Evolutionary conservation across 2,113 vertebrate genomes (phyloP).

Genomic region (Enhydra lutris): DNA sequence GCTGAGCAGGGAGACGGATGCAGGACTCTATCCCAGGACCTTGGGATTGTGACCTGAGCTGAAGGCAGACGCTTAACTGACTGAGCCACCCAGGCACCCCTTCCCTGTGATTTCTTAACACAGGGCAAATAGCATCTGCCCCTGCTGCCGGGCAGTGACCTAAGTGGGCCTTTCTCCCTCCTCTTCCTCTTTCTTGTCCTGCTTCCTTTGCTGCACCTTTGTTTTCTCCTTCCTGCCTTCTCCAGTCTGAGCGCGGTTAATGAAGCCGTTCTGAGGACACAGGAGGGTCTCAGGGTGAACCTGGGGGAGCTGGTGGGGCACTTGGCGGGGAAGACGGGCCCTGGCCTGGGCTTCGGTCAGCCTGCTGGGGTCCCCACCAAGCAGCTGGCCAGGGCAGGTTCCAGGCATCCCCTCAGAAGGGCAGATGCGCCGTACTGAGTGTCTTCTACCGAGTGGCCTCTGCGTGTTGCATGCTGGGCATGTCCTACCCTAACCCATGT

Average conservation of each 20-base stretch:
- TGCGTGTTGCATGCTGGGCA: rapidly evolving
- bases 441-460: not conserved
- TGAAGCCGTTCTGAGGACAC: not conserved
- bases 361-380: not conserved
- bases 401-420: not conserved
- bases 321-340: too few relatives aligned
- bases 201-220: not conserved
- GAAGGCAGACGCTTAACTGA: too few relatives aligned
- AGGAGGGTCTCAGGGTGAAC: not conserved
- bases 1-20: too few relatives aligned
- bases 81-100: too few relatives aligned
- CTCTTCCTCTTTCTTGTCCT: not conserved
- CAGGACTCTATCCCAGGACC: too few relatives aligned
- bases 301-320: not conserved
- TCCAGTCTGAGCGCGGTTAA: not conserved
- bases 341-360: not conserved
- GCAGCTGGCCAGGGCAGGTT: not conserved
- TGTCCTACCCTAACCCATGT: rapidly evolving
- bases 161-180: not conserved
- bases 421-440: rapidly evolving
- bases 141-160: too few relatives aligned
- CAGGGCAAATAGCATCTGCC: not conserved
- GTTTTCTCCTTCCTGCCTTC: rapidly evolving
- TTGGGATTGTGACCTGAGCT: too few relatives aligned
- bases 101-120: not conserved